phyloP scores from a whole-genome alignment of 2,888 invertebrate genomes.

The Rhogogaster chlorosoma region DNA sequence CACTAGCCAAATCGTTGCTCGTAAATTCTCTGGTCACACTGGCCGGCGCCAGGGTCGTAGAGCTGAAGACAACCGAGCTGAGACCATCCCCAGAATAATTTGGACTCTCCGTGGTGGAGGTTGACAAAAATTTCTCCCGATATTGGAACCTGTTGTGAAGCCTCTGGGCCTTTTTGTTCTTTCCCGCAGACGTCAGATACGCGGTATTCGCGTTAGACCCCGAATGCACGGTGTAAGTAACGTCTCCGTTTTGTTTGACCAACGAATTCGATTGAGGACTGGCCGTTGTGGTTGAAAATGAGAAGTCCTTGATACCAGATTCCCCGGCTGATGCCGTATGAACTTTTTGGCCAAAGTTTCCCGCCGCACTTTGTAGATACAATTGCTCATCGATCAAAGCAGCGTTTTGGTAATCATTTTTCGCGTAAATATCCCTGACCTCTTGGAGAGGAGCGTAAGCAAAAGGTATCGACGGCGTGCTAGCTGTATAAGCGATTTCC shows the following conservation, averaged over 20 bases:
- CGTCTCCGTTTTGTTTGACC: constrained; percentile 50
- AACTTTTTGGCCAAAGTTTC: constrained; percentile 63
- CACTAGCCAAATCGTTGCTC: constrained; percentile 27
- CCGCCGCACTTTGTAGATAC: constrained; percentile 61
- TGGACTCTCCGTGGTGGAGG: constrained; percentile 27
- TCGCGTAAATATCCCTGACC: constrained; percentile 46
- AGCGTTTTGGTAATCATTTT: constrained; percentile 44
- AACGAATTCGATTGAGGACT: not conserved
- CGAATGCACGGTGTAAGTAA: constrained; percentile 21
- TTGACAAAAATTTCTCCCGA: constrained; percentile 24
- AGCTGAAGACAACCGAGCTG: not conserved
- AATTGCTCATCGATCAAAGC: constrained; percentile 59
- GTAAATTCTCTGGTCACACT: constrained; percentile 14
- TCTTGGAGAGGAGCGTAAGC: constrained; percentile 36
- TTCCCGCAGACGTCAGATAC: constrained; percentile 38
- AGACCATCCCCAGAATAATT: not conserved
- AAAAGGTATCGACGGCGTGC: not conserved
- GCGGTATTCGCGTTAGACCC: constrained; percentile 23
- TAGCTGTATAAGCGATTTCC: constrained; percentile 16
- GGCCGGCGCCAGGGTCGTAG: constrained; percentile 16
- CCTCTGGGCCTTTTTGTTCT: constrained; percentile 16
- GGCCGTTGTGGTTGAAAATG: constrained; percentile 29
- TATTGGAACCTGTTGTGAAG: constrained; percentile 21
- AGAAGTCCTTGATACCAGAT: constrained; percentile 37
- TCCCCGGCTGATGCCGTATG: not conserved